Percentiles rank a stretch among this genome's conserved stretches.
phyloP scores from a whole-genome alignment of 2,113 vertebrate species.

The Erinaceus europaeus region DNA sequence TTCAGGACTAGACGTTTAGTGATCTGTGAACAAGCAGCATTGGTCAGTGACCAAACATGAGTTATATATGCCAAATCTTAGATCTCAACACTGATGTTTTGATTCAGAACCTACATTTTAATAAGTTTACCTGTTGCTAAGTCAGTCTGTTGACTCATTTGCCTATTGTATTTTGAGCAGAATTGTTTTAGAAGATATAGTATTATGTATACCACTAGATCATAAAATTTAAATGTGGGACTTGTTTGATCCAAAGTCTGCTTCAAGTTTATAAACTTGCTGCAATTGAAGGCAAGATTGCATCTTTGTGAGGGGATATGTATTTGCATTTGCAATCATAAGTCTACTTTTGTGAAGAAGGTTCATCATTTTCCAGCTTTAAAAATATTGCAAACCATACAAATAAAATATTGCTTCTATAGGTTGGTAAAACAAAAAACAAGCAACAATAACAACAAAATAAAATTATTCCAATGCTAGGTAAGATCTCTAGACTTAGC shows the following conservation, averaged over 20 bases:
- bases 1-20: background rate
- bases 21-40: too few relatives aligned
- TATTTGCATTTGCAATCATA: background rate
- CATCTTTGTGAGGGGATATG: background rate
- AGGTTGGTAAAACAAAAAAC: too few relatives aligned
- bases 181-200: background rate
- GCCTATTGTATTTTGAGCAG: background rate
- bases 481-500: background rate
- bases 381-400: background rate
- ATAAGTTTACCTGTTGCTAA: too few relatives aligned
- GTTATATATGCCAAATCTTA: too few relatives aligned
- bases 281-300: background rate
- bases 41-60: too few relatives aligned
- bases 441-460: too few relatives aligned
- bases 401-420: background rate
- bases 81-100: background rate
- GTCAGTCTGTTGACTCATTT: background rate
- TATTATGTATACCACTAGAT: background rate
- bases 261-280: background rate
- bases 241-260: background rate
- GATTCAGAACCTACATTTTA: background rate
- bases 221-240: background rate
- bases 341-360: background rate
- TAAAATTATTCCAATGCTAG: background rate
- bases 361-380: conserved; percentile 23